Evolutionary conservation across 2,888 invertebrate species (phyloP).

Genomic region (Limenitis camilla): DNA sequence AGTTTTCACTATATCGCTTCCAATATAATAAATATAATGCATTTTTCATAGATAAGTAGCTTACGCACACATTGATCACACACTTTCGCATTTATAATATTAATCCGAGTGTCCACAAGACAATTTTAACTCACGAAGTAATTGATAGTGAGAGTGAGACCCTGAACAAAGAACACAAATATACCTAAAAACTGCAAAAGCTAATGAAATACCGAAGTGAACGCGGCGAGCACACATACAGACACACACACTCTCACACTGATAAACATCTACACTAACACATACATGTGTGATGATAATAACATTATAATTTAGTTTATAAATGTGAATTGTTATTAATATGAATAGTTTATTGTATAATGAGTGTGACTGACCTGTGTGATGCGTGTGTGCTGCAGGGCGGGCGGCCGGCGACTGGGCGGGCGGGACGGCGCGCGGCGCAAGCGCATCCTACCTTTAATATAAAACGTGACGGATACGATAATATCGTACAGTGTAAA

Average conservation of each 20-base stretch:
- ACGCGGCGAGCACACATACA: conserved; percentile 36
- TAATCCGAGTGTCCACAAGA: too few relatives aligned
- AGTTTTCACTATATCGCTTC: too few relatives aligned
- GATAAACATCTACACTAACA: not conserved
- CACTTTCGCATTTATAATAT: too few relatives aligned
- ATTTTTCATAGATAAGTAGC: too few relatives aligned
- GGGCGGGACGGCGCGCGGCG: conserved; percentile 53
- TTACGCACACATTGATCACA: too few relatives aligned
- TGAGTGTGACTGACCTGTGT: conserved; percentile 17
- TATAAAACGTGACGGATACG: too few relatives aligned
- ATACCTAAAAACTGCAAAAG: conserved; percentile 28
- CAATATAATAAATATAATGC: too few relatives aligned
- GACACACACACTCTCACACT: conserved; percentile 35
- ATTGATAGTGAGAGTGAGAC: too few relatives aligned
- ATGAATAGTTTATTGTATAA: not conserved
- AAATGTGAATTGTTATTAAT: not conserved
- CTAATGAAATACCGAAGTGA: conserved; percentile 48
- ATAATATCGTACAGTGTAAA: not conserved
- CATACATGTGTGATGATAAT: not conserved
- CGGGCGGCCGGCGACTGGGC: conserved; percentile 70
- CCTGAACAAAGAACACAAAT: not conserved
- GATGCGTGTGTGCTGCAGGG: conserved; percentile 53
- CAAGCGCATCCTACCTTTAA: too few relatives aligned
- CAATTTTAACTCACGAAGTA: too few relatives aligned
- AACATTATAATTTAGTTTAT: not conserved